These are phyloP conservation scores for Calonectris borealis DNA, from an alignment of 2,113 vertebrate species.

Conservation along the genomic window DNA sequence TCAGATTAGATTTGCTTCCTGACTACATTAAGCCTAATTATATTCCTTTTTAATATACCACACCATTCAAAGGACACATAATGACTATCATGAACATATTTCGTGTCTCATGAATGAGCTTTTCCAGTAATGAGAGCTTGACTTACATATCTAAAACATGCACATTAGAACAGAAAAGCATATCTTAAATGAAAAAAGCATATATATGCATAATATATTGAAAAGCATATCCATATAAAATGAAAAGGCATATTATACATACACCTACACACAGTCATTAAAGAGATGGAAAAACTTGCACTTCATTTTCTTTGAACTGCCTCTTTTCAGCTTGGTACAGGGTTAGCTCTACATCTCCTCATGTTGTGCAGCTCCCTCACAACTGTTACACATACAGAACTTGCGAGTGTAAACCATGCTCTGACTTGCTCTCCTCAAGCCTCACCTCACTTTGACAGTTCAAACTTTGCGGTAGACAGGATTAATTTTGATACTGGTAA, in stretches of 20 bases:
- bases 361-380: neutral
- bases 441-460: neutral
- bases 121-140: slow-evolving; percentile 9
- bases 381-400: neutral
- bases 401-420: neutral
- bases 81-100: slow-evolving; percentile 33
- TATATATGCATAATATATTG: neutral
- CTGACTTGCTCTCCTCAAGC: neutral
- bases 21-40: slow-evolving; percentile 52
- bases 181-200: neutral
- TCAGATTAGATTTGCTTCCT: slow-evolving; percentile 50
- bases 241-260: neutral
- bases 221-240: neutral
- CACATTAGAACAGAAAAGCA: neutral
- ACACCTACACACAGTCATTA: neutral
- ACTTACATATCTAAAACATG: slow-evolving; percentile 60
- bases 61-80: slow-evolving; percentile 35
- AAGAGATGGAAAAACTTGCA: neutral
- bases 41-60: slow-evolving; percentile 40
- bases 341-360: neutral
- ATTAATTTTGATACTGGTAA: neutral
- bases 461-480: neutral
- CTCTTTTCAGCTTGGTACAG: neutral
- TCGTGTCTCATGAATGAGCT: neutral
- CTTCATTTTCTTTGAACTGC: neutral